phyloP scores from a whole-genome alignment of 2,113 vertebrate species.

The Glaucidium brasilianum region DNA sequence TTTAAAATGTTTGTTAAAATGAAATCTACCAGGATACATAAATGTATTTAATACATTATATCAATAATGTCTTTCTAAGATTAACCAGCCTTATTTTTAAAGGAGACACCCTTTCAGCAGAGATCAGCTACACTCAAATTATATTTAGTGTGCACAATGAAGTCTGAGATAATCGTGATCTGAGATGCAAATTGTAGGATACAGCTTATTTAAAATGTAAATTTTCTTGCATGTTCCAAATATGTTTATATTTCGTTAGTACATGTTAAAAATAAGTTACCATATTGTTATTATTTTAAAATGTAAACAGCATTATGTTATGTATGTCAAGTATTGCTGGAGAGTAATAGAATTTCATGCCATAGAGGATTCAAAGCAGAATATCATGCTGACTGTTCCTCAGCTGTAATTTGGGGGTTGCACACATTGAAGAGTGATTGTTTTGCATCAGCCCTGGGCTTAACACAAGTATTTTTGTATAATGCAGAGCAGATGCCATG shows the following conservation, averaged over 20 bases:
- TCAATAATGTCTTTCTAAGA: background rate
- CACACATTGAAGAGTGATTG: background rate
- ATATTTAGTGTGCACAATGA: background rate
- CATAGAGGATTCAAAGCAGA: background rate
- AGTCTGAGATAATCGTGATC: background rate
- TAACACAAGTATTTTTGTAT: background rate
- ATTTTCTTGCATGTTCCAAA: background rate
- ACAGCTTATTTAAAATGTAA: background rate
- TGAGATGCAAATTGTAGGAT: background rate
- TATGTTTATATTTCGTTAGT: background rate
- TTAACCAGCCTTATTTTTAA: background rate
- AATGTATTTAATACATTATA: background rate
- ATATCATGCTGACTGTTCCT: background rate
- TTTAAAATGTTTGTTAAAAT: slow-evolving; percentile 12
- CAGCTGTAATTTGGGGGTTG: background rate
- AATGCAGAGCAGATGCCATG: background rate
- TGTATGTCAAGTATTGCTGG: background rate
- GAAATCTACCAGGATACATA: background rate
- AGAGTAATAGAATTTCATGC: background rate
- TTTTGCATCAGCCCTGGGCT: background rate
- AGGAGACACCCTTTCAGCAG: background rate
- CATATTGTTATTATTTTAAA: background rate
- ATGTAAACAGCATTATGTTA: background rate
- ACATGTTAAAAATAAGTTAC: background rate
- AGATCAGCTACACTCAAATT: background rate